Evolutionary conservation across 2,113 vertebrate species (phyloP), one percentile per base, ranked within the genome.

Genomic region (Struthidea cinerea): DNA sequence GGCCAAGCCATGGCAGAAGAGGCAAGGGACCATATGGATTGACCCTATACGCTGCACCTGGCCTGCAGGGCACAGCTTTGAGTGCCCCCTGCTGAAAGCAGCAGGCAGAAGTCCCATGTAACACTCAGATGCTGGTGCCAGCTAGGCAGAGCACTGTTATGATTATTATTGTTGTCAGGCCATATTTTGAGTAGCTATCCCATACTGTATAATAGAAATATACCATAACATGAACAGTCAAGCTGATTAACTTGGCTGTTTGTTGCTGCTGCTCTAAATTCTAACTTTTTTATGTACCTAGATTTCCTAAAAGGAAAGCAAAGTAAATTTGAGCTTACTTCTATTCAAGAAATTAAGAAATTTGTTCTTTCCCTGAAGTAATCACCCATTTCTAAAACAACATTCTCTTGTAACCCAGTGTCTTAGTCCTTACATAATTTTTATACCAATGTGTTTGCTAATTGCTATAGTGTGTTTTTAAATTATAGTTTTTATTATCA

Each of bases 211-310:
- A 47, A 79, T 0, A 67, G 20, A 71, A 85, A 71, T 10, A 68
- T 0, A 2, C 13, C 6, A 0, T 8, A 42, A 46, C 2, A 13
- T 13, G 35, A 76, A 50, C 24, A 42, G 35, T 76, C 18, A 68
- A 24, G 55, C 35, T 32, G 22, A 76, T 49, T 74, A 93, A 60
- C 24, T 52, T 42, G 22, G 20, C 27, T 64, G 23, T 21, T 75
- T 47, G 30, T 22, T 77, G 27, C 67, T 39, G 20, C 44, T 71
- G 30, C 44, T 50, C 16, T 64, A 35, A 41, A 77, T 83, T 84
- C 44, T n/a, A n/a, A n/a, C n/a, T n/a, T n/a, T n/a, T 80, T 73
- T 32, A 68, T 20, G 33, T 68, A 50, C 21, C 20, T 22, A 32
- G 11, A 50, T 76, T 86, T 86, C 47, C 47, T 80, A 68, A 27